Conservation (phyloP, 1,140 invertebrate genomes). For the Metopolophium dirhodum region DNA sequence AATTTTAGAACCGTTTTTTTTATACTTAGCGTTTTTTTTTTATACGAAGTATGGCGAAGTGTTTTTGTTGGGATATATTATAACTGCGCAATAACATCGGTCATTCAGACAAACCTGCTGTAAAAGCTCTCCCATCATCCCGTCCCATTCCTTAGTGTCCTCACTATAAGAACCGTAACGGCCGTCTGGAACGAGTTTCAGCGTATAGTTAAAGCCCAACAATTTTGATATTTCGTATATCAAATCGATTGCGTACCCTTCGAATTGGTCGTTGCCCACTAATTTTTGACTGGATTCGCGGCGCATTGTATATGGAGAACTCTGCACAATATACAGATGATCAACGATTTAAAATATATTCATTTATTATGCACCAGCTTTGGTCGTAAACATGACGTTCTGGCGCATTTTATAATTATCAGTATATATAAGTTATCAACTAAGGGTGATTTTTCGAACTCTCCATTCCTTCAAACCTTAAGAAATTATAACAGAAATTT, state of each 20-base stretch:
- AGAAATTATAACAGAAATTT: background rate
- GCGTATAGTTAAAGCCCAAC: conserved; percentile 89
- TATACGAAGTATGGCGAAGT: no score
- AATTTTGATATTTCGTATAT: conserved; percentile 87
- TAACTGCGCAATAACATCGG: no score
- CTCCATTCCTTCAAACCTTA: background rate
- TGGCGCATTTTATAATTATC: background rate
- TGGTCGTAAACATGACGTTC: background rate
- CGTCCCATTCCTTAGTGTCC: conserved; percentile 87
- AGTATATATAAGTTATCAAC: background rate
- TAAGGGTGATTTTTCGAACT: background rate
- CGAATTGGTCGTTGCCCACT: conserved; percentile 84
- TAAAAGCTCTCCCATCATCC: conserved; percentile 90
- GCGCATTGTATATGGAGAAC: conserved; percentile 89
- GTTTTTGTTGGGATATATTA: no score
- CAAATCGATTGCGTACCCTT: conserved; percentile 86
- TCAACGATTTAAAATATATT: background rate
- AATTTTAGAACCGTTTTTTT: no score
- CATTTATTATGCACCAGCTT: background rate
- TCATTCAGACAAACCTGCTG: conserved; percentile 66
- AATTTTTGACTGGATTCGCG: conserved; percentile 82
- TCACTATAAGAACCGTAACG: conserved; percentile 81
- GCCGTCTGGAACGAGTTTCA: conserved; percentile 80
- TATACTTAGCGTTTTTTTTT: no score
- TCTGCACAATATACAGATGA: conserved; percentile 68